Conservation (phyloP, 2,888 invertebrate genomes). For the Atethmia centrago region DNA sequence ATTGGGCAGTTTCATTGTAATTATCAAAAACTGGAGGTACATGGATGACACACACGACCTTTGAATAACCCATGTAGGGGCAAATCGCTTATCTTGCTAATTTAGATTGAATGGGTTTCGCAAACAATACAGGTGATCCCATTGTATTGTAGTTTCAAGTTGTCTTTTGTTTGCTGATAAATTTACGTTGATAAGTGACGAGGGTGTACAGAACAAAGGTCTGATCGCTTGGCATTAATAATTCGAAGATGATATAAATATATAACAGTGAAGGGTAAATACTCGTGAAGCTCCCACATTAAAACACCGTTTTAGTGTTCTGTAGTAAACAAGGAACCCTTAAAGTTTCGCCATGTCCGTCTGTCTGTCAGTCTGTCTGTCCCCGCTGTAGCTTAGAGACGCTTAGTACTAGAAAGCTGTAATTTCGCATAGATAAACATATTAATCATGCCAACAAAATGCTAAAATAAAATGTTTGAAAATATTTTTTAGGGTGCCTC, state of each 20-base stretch:
- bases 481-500: too few relatives aligned
- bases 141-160: constrained; percentile 31
- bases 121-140: constrained; percentile 12
- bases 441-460: too few relatives aligned
- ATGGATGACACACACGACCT: constrained; percentile 40
- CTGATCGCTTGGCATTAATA: constrained; percentile 1
- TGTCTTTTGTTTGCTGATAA: constrained; percentile 32
- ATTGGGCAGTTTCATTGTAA: constrained; percentile 70
- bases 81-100: constrained; percentile 37
- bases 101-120: constrained; percentile 38
- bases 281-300: neutral
- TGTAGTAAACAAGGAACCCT: too few relatives aligned
- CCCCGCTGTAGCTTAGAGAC: too few relatives aligned
- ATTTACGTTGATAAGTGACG: constrained; percentile 35
- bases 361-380: too few relatives aligned
- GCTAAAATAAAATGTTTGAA: too few relatives aligned
- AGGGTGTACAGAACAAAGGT: constrained; percentile 18
- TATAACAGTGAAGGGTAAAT: neutral
- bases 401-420: too few relatives aligned
- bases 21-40: constrained; percentile 64
- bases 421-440: too few relatives aligned
- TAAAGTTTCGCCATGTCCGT: too few relatives aligned
- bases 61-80: constrained; percentile 34
- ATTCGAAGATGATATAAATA: constrained; percentile 4
- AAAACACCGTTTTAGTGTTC: too few relatives aligned